Percentiles rank a stretch among this genome's conserved stretches.
Evolutionary conservation across 2,797 vertebrate species (phyloP).

Genomic region (Pogonophryne albipinna): DNA sequence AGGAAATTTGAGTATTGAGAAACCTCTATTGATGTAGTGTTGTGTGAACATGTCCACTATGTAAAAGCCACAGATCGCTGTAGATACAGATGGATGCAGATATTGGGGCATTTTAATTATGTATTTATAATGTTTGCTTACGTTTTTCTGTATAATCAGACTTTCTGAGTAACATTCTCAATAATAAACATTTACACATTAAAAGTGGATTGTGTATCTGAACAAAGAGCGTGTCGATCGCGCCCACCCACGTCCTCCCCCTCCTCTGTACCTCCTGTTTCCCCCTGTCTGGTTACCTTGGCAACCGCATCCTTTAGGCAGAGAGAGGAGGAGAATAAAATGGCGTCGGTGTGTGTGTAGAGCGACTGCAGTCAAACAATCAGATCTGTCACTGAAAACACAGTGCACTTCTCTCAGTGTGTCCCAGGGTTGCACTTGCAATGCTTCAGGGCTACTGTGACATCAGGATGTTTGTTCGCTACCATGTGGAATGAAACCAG

Average conservation of each 20-base stretch:
- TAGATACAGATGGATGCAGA: not conserved
- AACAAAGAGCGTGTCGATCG: slow-evolving; percentile 45
- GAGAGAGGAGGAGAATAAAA: slow-evolving; percentile 22
- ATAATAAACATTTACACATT: not conserved
- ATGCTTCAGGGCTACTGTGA: not conserved
- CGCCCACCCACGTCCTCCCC: slow-evolving; percentile 9
- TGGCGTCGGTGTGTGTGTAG: slow-evolving; percentile 5
- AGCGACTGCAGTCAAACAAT: not conserved
- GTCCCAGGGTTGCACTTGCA: not conserved
- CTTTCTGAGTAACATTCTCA: not conserved
- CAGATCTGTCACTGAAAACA: not conserved
- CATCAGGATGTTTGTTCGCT: not conserved
- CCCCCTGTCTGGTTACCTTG: slow-evolving; percentile 55
- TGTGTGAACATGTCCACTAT: too few species aligned
- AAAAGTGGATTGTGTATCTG: not conserved
- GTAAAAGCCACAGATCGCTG: too few species aligned
- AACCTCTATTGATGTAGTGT: too few species aligned
- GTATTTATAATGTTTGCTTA: not conserved
- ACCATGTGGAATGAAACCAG: not conserved
- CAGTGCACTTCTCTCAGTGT: not conserved
- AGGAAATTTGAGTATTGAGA: too few species aligned
- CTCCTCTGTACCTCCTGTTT: slow-evolving; percentile 16
- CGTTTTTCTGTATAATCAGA: too few species aligned
- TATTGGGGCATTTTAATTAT: not conserved
- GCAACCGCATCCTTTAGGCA: slow-evolving; percentile 55